These are phyloP conservation scores for Celastrina argiolus DNA, from an alignment of 2,888 invertebrate genomes.

Conservation along the genomic window DNA sequence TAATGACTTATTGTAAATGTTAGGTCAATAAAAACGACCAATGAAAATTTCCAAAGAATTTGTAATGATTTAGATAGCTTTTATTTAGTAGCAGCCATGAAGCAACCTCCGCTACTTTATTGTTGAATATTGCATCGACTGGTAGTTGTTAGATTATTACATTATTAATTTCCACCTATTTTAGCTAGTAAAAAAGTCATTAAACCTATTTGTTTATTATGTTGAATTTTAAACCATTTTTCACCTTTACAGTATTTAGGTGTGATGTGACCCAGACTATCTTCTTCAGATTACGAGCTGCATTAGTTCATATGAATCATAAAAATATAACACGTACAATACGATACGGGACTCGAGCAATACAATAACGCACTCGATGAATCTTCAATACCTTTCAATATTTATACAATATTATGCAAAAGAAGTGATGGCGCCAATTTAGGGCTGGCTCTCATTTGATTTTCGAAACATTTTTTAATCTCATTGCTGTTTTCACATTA, in stretches of 20 bases:
- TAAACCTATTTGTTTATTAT: too few relatives aligned
- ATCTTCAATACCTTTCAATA: constrained; percentile 12
- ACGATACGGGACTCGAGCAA: constrained; percentile 2
- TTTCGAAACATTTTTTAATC: too few relatives aligned
- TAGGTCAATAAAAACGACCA: not conserved
- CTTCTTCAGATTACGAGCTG: not conserved
- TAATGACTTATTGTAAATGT: constrained; percentile 1
- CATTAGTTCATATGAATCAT: not conserved
- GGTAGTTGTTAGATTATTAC: too few relatives aligned
- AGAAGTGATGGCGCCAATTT: constrained; percentile 2
- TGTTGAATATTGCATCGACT: not conserved
- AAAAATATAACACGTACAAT: constrained; percentile 14
- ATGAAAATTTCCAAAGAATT: not conserved
- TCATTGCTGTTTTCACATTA: too few relatives aligned
- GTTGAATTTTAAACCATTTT: too few relatives aligned
- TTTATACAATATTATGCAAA: constrained; percentile 17
- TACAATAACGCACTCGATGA: constrained; percentile 1
- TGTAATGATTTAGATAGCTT: not conserved
- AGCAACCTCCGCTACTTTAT: not conserved
- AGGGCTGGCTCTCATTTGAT: not conserved
- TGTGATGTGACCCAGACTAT: too few relatives aligned
- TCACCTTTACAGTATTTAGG: too few relatives aligned
- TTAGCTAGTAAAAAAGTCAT: too few relatives aligned
- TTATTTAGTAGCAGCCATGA: not conserved
- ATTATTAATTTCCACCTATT: too few relatives aligned